Evolutionary conservation across 1,140 invertebrate genomes (phyloP), one percentile per base, ranked within the genome.

Genomic region (Leptinotarsa undecemlineata): DNA sequence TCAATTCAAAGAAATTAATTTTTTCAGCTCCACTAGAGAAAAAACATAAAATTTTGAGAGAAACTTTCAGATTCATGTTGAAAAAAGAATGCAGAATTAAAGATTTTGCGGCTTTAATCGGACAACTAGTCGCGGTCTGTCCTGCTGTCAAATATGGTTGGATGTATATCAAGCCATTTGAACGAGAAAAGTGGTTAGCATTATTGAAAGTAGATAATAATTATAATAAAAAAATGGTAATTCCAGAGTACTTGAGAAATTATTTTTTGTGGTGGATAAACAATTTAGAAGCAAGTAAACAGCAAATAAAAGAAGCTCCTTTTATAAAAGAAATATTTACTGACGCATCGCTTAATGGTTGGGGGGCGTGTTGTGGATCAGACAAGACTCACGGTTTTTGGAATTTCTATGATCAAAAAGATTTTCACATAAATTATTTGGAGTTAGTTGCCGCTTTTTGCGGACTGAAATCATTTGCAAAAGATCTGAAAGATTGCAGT

Each of bases 351-450:
- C 14, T 15, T 21, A n/a, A 15, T 4, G 72, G 62, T 48, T 73
- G 72, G 72, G 72, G 72, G 26, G 63, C 6, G 23, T 69, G 20
- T 70, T 80, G 71, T 73, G 62, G 79, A 57, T 74, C 72, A 11
- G 60, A 78, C 60, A 75, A 66, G 4, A 60, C 71, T 48, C 62
- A 75, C 47, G 81, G 80, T 48, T 78, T 76, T 33, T 82, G 79
- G 80, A 26, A 26, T 26, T 71, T 21, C n/a, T 42, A 47, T 17
- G 17, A 66, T 13, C 75, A 82, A 61, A 33, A 62, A 68, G 17
- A 76, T 57, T 68, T 62, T 26, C 77, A 81, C 60, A 82, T 82
- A 15, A 81, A 79, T 80, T 76, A 57, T 62, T 74, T 81, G 19
- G 81, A 81, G 69, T 48, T 81, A 17, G 14, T 69, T 21, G 79